These are phyloP conservation scores for Ceriagrion tenellum DNA, from an alignment of 2,888 invertebrate genomes.

Conservation along the genomic window DNA sequence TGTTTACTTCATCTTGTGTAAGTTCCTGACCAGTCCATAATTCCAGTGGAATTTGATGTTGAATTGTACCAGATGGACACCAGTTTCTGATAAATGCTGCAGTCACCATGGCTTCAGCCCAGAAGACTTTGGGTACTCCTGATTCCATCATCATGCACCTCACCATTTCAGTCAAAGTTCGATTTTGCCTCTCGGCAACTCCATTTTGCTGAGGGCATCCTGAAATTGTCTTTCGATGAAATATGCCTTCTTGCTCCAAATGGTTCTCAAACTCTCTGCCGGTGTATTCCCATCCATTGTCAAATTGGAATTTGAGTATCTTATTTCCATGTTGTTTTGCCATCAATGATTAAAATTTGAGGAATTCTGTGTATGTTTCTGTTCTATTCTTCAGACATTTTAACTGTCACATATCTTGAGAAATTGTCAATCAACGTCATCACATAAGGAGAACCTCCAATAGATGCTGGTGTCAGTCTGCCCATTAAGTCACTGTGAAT, in stretches of 20 bases:
- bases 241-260: neutral
- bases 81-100: neutral
- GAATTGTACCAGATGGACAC: neutral
- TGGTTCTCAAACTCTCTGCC: neutral
- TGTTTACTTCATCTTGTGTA: neutral
- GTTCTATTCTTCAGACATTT: neutral
- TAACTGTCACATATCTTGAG: neutral
- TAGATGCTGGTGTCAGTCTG: neutral
- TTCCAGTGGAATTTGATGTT: neutral
- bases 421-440: neutral
- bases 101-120: constrained; percentile 1
- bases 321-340: neutral
- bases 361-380: neutral
- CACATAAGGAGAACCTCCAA: neutral
- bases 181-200: neutral
- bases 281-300: neutral
- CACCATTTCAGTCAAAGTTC: neutral
- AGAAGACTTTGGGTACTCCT: neutral
- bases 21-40: neutral
- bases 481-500: neutral
- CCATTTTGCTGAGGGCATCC: neutral
- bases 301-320: neutral
- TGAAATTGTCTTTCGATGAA: neutral
- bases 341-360: neutral
- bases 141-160: neutral